Conservation (phyloP, 2,888 invertebrate genomes). For the Liopterus haemorrhoidalis region DNA sequence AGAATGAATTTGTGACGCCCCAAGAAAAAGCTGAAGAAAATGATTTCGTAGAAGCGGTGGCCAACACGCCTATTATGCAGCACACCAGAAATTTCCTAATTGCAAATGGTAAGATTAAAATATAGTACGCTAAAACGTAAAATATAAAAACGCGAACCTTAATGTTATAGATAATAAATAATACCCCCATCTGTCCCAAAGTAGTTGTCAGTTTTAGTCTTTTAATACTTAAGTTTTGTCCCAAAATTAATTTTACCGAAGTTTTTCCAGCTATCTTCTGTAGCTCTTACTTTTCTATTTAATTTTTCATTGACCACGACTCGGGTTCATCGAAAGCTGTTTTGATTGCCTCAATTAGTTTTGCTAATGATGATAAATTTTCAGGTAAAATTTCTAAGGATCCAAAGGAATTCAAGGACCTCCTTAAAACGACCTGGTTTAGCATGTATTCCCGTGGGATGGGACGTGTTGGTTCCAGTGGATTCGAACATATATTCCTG, state of each 20-base stretch:
- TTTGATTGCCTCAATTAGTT: too few species aligned
- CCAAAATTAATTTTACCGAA: too few species aligned
- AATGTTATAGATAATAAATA: too few species aligned
- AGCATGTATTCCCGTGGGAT: slow-evolving; percentile 74
- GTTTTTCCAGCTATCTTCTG: too few species aligned
- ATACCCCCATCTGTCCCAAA: too few species aligned
- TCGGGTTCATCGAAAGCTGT: too few species aligned
- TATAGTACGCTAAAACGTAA: not conserved
- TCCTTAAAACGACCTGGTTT: slow-evolving; percentile 72
- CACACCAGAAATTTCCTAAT: slow-evolving; percentile 61
- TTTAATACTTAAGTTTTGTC: too few species aligned
- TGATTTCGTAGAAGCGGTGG: slow-evolving; percentile 68
- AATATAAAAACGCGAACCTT: not conserved
- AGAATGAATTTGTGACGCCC: slow-evolving; percentile 71
- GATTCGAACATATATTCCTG: slow-evolving; percentile 89
- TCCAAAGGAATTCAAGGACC: slow-evolving; percentile 64
- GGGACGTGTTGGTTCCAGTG: slow-evolving; percentile 77
- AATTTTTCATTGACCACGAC: too few species aligned
- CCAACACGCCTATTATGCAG: slow-evolving; percentile 71
- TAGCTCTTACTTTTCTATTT: too few species aligned
- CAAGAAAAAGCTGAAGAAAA: slow-evolving; percentile 73
- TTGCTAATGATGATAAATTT: slow-evolving; percentile 28
- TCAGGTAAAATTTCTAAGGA: slow-evolving; percentile 57
- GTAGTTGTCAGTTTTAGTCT: too few species aligned
- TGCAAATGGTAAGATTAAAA: slow-evolving; percentile 48